A percentile compares a stretch with the other conserved stretches of the same genome.
Evolutionary conservation across 2,888 invertebrate genomes (phyloP).

Genomic region (Entomobrya proxima): DNA sequence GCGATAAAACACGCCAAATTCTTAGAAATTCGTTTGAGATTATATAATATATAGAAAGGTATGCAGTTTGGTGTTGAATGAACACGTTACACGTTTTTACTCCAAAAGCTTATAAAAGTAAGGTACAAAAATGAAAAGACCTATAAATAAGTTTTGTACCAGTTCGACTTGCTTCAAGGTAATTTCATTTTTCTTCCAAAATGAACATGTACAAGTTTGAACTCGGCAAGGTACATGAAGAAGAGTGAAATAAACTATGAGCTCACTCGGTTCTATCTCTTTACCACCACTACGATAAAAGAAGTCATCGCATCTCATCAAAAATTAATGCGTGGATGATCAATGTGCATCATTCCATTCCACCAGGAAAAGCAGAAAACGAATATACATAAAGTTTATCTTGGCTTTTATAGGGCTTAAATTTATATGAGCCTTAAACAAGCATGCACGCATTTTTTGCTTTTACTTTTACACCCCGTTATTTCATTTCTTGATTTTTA

Average conservation of each 20-base stretch:
- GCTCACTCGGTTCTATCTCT: neutral
- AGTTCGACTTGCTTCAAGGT: constrained; percentile 25
- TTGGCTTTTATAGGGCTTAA: neutral
- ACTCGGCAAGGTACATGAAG: no score
- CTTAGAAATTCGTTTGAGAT: no score
- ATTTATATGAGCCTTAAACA: constrained; percentile 30
- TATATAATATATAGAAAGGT: neutral
- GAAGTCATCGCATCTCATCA: constrained; percentile 65
- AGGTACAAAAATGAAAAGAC: constrained; percentile 3
- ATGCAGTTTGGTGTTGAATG: neutral
- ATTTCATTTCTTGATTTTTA: constrained; percentile 4
- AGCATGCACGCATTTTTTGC: constrained; percentile 21
- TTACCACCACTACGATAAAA: constrained; percentile 39
- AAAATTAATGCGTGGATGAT: constrained; percentile 70
- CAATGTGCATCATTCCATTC: constrained; percentile 52
- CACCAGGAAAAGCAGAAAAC: neutral
- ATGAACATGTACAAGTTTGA: neutral
- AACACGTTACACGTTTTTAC: neutral
- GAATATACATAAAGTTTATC: neutral
- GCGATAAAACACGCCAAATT: constrained; percentile 2
- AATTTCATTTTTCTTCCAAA: constrained; percentile 25
- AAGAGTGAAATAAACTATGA: neutral
- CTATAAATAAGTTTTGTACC: constrained; percentile 39
- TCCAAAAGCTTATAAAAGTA: neutral
- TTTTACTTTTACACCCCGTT: constrained; percentile 6